phyloP scores from a whole-genome alignment of 1,140 invertebrate species.

The Bactericera cockerelli region DNA sequence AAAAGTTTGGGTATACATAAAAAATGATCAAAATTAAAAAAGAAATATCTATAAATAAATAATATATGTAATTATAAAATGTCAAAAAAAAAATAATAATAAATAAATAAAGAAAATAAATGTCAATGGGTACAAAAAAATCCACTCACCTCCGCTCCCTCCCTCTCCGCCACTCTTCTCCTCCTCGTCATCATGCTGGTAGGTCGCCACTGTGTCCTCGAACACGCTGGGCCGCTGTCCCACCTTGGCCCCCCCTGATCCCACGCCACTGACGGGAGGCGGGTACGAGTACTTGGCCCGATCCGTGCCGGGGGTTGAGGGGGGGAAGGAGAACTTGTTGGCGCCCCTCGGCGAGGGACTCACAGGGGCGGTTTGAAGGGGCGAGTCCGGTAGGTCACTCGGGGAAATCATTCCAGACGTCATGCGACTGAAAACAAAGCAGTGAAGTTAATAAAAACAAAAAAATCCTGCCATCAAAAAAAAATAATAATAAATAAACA shows the following conservation, averaged over 20 bases:
- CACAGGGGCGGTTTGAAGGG: constrained; percentile 62
- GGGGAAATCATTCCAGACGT: constrained; percentile 84
- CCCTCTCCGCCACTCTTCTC: background rate
- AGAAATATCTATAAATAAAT: no score
- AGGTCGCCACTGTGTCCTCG: constrained; percentile 57
- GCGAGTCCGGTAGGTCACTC: constrained; percentile 85
- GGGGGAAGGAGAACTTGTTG: background rate
- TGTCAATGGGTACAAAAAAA: no score
- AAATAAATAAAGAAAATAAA: no score
- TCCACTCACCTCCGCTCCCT: background rate
- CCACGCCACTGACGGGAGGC: background rate
- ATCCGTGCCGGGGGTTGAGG: background rate
- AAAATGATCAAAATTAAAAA: no score
- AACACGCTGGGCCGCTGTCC: constrained; percentile 43
- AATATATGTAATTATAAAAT: no score
- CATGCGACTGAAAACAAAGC: constrained; percentile 47
- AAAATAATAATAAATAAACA: no score
- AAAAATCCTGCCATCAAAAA: constrained; percentile 1
- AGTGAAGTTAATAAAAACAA: background rate
- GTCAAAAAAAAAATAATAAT: no score
- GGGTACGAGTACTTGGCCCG: background rate
- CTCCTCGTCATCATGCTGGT: constrained; percentile 53
- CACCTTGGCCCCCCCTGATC: background rate
- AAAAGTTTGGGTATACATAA: no score
- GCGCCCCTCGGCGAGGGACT: constrained; percentile 32